Evolutionary conservation across 2,797 vertebrate species (phyloP).

Genomic region (Salarias fasciatus): DNA sequence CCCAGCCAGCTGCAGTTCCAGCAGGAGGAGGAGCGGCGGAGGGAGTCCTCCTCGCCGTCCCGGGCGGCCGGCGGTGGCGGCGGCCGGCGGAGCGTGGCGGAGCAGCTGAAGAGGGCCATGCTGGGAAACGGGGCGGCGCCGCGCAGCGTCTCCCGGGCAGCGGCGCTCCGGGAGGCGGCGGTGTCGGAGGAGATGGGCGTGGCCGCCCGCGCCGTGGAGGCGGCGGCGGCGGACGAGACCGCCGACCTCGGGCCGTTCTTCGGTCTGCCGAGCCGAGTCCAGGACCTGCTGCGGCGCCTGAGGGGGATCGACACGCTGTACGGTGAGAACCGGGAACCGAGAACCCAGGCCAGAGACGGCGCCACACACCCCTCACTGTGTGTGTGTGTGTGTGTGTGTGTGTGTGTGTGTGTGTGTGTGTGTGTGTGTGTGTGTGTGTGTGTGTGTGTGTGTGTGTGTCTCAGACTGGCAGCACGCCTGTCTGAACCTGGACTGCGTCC

Average conservation of each 20-base stretch:
- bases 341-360: no score
- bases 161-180: slow-evolving; percentile 84
- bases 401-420: no score
- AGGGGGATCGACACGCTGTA: slow-evolving; percentile 92
- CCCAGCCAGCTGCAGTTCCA: slow-evolving; percentile 84
- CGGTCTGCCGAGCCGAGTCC: slow-evolving; percentile 93
- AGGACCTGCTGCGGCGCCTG: slow-evolving; percentile 86
- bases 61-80: slow-evolving; percentile 5
- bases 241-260: slow-evolving; percentile 94
- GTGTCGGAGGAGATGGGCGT: slow-evolving; percentile 89
- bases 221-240: slow-evolving; percentile 53
- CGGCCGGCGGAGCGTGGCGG: slow-evolving; percentile 84
- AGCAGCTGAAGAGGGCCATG: slow-evolving; percentile 91
- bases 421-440: no score
- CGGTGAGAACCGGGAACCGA: no score
- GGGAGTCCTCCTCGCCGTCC: slow-evolving; percentile 39
- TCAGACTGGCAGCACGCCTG: slow-evolving; percentile 97
- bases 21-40: slow-evolving; percentile 57
- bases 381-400: no score
- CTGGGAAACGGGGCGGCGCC: slow-evolving; percentile 87
- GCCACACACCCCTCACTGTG: no score
- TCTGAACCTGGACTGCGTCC: slow-evolving; percentile 89
- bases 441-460: not conserved
- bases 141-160: slow-evolving; percentile 77
- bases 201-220: slow-evolving; percentile 84